Percentiles rank a stretch among this genome's conserved stretches.
Conservation (phyloP, 1,140 invertebrate genomes). For the Zaprionus tsacasi region DNA sequence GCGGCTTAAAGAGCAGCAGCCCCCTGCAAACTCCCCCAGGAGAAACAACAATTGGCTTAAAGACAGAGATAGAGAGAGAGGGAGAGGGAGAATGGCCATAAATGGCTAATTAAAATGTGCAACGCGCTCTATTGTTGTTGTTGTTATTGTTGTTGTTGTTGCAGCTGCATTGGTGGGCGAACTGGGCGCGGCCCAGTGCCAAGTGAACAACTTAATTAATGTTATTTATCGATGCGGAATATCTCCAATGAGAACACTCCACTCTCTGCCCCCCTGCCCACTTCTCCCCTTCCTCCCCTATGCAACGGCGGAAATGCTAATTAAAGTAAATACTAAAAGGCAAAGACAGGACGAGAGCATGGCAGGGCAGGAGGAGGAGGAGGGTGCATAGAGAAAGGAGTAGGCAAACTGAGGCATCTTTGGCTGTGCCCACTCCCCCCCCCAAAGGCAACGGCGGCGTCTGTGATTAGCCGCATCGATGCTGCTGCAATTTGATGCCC, state of each 20-base stretch:
- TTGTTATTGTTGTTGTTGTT: no score
- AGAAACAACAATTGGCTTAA: constrained; percentile 26
- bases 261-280: constrained; percentile 7
- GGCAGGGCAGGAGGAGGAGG: no score
- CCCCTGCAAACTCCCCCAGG: no score
- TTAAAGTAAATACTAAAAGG: constrained; percentile 77
- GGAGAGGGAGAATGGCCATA: constrained; percentile 5
- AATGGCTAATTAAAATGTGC: constrained; percentile 68
- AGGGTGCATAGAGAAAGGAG: not conserved
- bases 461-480: constrained; percentile 66
- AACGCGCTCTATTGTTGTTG: constrained; percentile 18
- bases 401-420: not conserved
- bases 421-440: not conserved
- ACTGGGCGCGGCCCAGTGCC: constrained; percentile 53
- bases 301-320: constrained; percentile 72
- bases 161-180: constrained; percentile 30
- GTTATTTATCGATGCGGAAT: constrained; percentile 80
- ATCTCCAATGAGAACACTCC: constrained; percentile 50
- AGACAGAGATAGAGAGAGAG: not conserved
- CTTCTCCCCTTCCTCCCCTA: no score
- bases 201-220: constrained; percentile 80
- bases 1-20: constrained; percentile 25
- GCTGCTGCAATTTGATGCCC: constrained; percentile 54
- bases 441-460: constrained; percentile 53
- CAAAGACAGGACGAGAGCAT: constrained; percentile 11